phyloP scores from a whole-genome alignment of 2,113 vertebrate genomes.

The Natator depressus region DNA sequence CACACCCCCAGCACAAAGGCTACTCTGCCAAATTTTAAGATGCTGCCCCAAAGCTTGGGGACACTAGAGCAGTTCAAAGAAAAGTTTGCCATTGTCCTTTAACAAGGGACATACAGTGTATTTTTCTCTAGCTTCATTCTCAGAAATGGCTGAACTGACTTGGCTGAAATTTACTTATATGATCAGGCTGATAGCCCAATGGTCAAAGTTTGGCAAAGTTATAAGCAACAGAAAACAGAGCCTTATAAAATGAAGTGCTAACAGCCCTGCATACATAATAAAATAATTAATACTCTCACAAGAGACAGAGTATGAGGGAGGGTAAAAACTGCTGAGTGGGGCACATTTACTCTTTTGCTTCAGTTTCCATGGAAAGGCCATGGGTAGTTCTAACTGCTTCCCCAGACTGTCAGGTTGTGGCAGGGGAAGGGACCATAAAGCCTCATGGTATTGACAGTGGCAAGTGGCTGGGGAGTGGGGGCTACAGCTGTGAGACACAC shows the following conservation, averaged over 20 bases:
- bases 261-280: not conserved
- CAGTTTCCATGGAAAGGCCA: not conserved
- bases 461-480: not conserved
- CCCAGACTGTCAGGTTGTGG: not conserved
- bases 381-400: not conserved
- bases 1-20: not conserved
- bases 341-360: not conserved
- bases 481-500: not conserved
- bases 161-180: not conserved
- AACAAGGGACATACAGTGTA: not conserved
- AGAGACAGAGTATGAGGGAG: not conserved
- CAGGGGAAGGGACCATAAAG: not conserved
- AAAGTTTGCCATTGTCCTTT: too few relatives aligned
- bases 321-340: not conserved
- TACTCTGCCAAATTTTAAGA: not conserved
- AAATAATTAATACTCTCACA: not conserved
- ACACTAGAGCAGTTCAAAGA: too few relatives aligned
- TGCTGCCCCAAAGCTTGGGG: not conserved
- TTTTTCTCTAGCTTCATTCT: not conserved
- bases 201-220: not conserved
- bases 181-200: not conserved
- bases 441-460: not conserved
- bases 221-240: not conserved
- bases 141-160: not conserved
- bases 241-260: not conserved